Evolutionary conservation across 2,797 vertebrate genomes (phyloP), one percentile per base, ranked within the genome.

Genomic region (Poecilia gillii): DNA sequence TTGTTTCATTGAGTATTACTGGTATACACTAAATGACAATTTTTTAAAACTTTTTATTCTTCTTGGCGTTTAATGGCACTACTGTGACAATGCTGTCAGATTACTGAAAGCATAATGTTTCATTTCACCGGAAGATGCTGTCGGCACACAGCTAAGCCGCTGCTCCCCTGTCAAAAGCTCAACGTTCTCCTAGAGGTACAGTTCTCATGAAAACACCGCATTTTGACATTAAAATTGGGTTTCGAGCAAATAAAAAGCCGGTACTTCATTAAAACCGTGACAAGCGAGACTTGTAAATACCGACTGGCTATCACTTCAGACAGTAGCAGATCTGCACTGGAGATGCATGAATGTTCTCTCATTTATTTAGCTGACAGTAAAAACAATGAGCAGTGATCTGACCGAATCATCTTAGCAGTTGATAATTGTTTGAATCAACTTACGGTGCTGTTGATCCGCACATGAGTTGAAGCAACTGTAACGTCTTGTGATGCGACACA

Each of bases 91-190:
- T 45, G 68, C 68, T 14, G 41, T 45, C 41, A 71, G 41, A n/a
- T 71, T 45, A 43, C 66, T 45, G 25, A 70, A 70, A 71, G 68
- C 68, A n/a, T 25, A 70, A 70, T 28, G 25, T n/a, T 33, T 71
- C 25, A 28, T 16, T 71, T 45, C 25, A 71, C 41, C 43, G n/a
- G 41, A 71, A 71, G 68, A 71, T 45, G 68, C 25, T 16, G 68
- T 71, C 68, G 13, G 41, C 68, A 16, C 68, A 28, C 68, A 45
- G 23, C 18, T 43, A 36, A 41, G 39, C 39, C 23, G 39, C 25
- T 70, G 23, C 41, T 25, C 39, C 23, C 2, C 41, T 43, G 43
- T 71, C 68, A 71, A 71, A 45, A 45, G 12, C 41, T 71, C 25
- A 28, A 45, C 9, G 4, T 45, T 45, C 11, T 43, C 23, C 25